Evolutionary conservation across 2,888 invertebrate genomes (phyloP), one percentile per base, ranked within the genome.

Genomic region (Amphipoea lucens): DNA sequence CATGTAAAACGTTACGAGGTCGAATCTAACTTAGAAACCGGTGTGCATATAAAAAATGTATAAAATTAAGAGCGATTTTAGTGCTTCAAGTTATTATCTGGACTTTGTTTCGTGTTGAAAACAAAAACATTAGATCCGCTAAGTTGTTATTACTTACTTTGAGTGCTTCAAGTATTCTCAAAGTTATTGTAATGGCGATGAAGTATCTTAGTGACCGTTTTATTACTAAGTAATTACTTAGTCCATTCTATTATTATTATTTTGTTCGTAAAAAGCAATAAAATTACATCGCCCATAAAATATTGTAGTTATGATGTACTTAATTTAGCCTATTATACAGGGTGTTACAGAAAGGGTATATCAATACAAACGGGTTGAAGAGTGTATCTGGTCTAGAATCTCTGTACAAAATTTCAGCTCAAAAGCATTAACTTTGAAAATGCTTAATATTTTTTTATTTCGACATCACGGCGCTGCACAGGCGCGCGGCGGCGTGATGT

Each of bases 81-180:
- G 36, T 45, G 51, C n/a, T 63, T 70, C 36, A 40, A 48, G 69
- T 79, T 65, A 65, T 65, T 67, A 69, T 17, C n/a, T 45, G 14
- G 3, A 14, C n/a, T 20, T 54, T 51, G 68, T 65, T 76, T 40
- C 23, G 62, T 81, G 62, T 57, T 73, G 40, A 72, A 77, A 78
- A 84, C 84, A 86, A 82, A 70, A 82, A n/a, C 73, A 82, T 70
- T 42, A 51, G n/a, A 5, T 60, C 11, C 42, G n/a, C 36, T 48
- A 66, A 40, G 57, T 66, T 75, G 42, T 80, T 68, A 68, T 74
- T 67, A 36, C 60, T 23, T 54, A 67, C 63, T 85, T 76, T 57
- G 14, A 76, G 57, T 51, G 14, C 23, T 5, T 62, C 12, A 51
- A 72, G 36, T 74, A 60, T 63, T 67, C 60, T n/a, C 12, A 54